phyloP scores from a whole-genome alignment of 2,797 vertebrate genomes.

The Acrocephalus scirpaceus region DNA sequence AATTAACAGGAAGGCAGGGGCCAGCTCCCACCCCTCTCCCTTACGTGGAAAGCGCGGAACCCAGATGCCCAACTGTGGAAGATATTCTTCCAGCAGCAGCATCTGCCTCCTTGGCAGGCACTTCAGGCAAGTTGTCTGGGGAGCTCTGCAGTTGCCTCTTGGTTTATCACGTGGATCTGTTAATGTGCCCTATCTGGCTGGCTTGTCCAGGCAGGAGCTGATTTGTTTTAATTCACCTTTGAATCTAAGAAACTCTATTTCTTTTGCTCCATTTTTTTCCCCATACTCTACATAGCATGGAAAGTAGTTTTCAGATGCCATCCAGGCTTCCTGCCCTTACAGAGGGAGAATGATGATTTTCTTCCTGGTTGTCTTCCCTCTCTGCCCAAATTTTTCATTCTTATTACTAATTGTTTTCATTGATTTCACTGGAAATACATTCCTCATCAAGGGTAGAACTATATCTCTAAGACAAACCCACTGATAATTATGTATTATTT shows the following conservation, averaged over 20 bases:
- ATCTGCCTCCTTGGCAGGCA: constrained; percentile 83
- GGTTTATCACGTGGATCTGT: constrained; percentile 76
- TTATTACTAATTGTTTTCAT: constrained; percentile 24
- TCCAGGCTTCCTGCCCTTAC: constrained; percentile 13
- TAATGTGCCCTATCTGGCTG: constrained; percentile 77
- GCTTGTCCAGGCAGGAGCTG: constrained; percentile 68
- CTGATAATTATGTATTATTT: not conserved
- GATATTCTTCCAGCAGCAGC: constrained; percentile 79
- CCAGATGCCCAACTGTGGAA: constrained; percentile 80
- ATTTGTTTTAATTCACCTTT: constrained; percentile 74
- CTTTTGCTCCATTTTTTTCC: constrained; percentile 30
- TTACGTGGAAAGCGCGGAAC: constrained; percentile 76
- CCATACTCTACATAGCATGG: not conserved
- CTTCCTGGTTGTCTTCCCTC: not conserved
- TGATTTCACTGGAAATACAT: constrained; percentile 14
- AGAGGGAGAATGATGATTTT: not conserved
- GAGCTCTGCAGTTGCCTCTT: constrained; percentile 76
- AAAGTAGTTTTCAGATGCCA: not conserved
- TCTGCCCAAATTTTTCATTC: constrained; percentile 18
- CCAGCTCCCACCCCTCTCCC: constrained; percentile 59
- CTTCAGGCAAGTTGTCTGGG: constrained; percentile 74
- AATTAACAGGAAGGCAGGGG: constrained; percentile 53
- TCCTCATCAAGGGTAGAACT: constrained; percentile 12
- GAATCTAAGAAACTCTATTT: constrained; percentile 51
- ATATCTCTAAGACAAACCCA: constrained; percentile 14